A percentile compares a stretch with the other conserved stretches of the same genome.
phyloP scores from a whole-genome alignment of 2,888 invertebrate species.

The Microctonus brassicae region DNA sequence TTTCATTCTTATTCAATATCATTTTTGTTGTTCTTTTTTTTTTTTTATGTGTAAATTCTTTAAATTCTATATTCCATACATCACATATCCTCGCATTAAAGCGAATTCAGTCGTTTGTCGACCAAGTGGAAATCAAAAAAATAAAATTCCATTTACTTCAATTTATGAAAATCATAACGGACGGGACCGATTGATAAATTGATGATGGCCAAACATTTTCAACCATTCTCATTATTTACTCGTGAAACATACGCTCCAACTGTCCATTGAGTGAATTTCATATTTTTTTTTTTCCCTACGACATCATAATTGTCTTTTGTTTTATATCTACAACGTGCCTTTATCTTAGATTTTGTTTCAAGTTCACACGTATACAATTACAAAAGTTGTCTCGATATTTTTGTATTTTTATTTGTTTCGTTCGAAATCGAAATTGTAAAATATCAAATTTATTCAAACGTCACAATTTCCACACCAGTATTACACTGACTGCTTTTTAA shows the following conservation, averaged over 20 bases:
- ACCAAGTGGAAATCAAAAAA: conserved; percentile 2
- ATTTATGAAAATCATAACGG: background rate
- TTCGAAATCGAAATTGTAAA: background rate
- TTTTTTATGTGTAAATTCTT: background rate
- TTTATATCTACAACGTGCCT: background rate
- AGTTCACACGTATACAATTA: background rate
- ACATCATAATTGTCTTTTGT: background rate
- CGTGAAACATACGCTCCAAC: background rate
- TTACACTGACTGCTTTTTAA: background rate
- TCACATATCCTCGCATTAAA: conserved; percentile 1
- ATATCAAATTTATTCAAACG: background rate
- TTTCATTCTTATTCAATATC: background rate
- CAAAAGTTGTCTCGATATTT: background rate
- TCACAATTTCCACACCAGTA: background rate
- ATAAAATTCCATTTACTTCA: background rate
- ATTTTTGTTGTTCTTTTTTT: background rate
- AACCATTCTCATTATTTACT: background rate
- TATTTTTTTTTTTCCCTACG: background rate
- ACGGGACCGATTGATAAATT: background rate
- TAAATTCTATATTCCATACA: conserved; percentile 16
- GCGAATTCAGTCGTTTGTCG: conserved; percentile 3
- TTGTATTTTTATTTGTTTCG: background rate
- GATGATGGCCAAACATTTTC: background rate
- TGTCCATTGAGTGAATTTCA: background rate
- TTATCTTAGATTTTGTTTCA: background rate